Evolutionary conservation across 2,888 invertebrate species (phyloP).

Genomic region (Trichogramma evanescens): DNA sequence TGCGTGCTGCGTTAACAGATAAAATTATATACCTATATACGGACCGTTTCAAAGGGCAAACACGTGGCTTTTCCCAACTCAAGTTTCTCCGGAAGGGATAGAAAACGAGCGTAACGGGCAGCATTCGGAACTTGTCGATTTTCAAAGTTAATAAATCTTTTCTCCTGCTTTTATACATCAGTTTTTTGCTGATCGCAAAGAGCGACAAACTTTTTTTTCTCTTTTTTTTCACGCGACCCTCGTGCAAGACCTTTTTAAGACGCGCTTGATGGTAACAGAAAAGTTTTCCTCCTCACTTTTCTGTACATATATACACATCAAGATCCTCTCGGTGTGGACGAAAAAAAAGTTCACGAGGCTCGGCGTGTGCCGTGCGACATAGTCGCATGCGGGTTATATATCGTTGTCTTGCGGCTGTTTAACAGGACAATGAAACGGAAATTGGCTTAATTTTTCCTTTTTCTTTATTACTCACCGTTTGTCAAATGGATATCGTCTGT

Average conservation of each 20-base stretch:
- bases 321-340: background rate
- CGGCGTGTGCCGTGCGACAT: too few species aligned
- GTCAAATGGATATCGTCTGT: too few species aligned
- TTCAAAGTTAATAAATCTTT: constrained; percentile 20
- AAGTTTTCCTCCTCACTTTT: background rate
- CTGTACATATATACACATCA: background rate
- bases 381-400: too few species aligned
- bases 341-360: background rate
- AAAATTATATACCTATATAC: too few species aligned
- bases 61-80: too few species aligned
- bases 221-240: constrained; percentile 9
- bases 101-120: background rate
- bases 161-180: constrained; percentile 11
- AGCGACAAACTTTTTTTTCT: constrained; percentile 13
- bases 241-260: constrained; percentile 13
- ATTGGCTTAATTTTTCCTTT: too few species aligned
- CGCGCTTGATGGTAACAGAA: constrained; percentile 4
- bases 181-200: background rate
- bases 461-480: too few species aligned
- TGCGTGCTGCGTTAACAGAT: too few species aligned
- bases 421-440: too few species aligned
- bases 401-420: too few species aligned
- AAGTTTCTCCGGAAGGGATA: too few species aligned
- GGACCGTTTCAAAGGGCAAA: too few species aligned
- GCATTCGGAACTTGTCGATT: constrained; percentile 19